Evolutionary conservation across 2,113 vertebrate genomes (phyloP).

Genomic region (Aplodontia rufa): DNA sequence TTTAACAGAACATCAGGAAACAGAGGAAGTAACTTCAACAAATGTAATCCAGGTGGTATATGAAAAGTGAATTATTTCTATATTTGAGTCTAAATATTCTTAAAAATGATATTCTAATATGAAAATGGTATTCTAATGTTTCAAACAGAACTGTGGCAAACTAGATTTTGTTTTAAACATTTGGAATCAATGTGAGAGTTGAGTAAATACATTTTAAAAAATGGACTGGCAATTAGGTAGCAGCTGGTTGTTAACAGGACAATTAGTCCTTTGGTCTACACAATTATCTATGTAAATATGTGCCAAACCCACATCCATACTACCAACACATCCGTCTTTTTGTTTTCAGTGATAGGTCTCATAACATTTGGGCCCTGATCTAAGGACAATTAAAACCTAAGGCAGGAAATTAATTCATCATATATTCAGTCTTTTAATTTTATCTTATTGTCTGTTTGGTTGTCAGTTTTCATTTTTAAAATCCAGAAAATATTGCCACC

Average conservation of each 20-base stretch:
- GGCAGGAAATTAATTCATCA: not conserved
- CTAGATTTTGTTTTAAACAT: not conserved
- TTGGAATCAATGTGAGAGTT: not conserved
- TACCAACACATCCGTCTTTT: not conserved
- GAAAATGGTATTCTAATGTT: too few species aligned
- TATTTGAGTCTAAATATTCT: not conserved
- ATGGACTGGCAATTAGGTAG: not conserved
- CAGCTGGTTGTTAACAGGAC: slow-evolving; percentile 27
- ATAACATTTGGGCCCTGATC: not conserved
- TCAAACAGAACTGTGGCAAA: too few species aligned
- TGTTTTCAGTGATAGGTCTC: not conserved
- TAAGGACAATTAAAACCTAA: not conserved
- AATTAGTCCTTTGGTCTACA: slow-evolving; percentile 46
- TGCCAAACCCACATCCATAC: not conserved
- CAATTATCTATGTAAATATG: not conserved
- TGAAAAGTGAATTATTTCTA: not conserved
- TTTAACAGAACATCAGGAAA: not conserved
- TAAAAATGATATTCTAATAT: not conserved
- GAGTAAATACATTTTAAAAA: not conserved
- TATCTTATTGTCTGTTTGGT: not conserved
- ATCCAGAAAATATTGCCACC: not conserved
- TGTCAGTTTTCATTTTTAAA: not conserved
- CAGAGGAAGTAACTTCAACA: not conserved
- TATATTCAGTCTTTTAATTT: not conserved
- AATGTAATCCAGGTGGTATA: not conserved